phyloP scores from a whole-genome alignment of 2,888 invertebrate species.

The Eupithecia centaureata region DNA sequence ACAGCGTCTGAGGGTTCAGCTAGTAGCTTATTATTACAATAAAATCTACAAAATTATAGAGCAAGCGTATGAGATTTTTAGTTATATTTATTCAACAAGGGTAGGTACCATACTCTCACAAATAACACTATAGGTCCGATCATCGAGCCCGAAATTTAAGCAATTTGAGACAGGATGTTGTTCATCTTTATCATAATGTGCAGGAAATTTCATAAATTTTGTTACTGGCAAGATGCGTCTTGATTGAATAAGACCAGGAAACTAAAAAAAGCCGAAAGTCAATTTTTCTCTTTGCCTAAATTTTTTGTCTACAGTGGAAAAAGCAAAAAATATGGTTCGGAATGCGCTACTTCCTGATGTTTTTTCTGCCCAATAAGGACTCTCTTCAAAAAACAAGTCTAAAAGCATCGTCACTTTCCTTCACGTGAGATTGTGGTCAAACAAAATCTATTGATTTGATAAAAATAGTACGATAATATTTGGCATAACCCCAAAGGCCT shows the following conservation, averaged over 20 bases:
- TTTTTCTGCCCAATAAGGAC: too few species aligned
- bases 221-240: background rate
- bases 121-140: slow-evolving; percentile 3
- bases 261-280: background rate
- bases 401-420: too few species aligned
- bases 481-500: background rate
- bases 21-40: background rate
- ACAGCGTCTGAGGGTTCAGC: background rate
- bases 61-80: background rate
- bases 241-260: background rate
- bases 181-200: slow-evolving; percentile 8
- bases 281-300: too few species aligned
- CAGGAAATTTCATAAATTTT: slow-evolving; percentile 11
- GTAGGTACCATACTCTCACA: background rate
- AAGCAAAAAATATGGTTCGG: too few species aligned
- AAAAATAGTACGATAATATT: too few species aligned
- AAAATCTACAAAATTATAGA: too few species aligned
- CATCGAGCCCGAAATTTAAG: background rate
- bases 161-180: slow-evolving; percentile 5
- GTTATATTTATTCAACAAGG: background rate
- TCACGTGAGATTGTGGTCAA: too few species aligned
- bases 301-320: too few species aligned
- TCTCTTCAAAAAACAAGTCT: too few species aligned
- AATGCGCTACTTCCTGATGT: too few species aligned
- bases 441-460: too few species aligned